Base-by-base conservation (phyloP, 2,797 vertebrate species). In the Menidia menidia region DNA sequence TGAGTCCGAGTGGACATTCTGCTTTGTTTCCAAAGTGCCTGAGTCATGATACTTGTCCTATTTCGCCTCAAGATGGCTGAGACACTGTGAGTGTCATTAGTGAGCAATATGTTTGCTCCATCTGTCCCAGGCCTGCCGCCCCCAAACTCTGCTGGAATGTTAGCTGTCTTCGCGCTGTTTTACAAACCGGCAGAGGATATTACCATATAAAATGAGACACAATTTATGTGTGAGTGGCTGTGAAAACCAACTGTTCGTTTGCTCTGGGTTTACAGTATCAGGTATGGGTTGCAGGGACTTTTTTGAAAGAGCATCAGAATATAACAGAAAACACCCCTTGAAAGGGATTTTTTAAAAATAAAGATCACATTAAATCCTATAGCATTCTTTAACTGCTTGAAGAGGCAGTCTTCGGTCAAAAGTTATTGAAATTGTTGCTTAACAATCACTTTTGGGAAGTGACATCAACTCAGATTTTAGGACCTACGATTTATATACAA, bases 21-120 rank as follows among this genome's bases (percentile, higher is more conserved):
- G 61, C 79, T 81, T 84, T 85, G 73, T 87, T 87, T 86, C 83
- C 50, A 18, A 57, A 82, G 75, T 66, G 45, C 81, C 53, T 81
- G 71, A 89, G 77, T 89, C 77, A 69, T 51, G 68, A 72, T 58
- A 72, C 63, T 84, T 76, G 73, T 86, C 81, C 85, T 67, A 67
- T 86, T 78, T 74, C 81, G 78, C 85, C 77, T 80, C 77, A 70
- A 67, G 65, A 81, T 72, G 61, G 75, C 86, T 58, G 55, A 80
- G 71, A 61, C 81, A 64, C 85, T 87, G 73, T 60, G 81, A 87
- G 82, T 88, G 88, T 83, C 78, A 88, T 90, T 85, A 84, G 71
- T 73, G 79, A 78, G 84, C 88, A 92, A 88, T 89, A 91, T 92
- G 92, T 78, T 89, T 79, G 60, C 66, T 90, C 91, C 90, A 90